Evolutionary conservation across 1,140 invertebrate species (phyloP), one percentile per base, ranked within the genome.

Genomic region (Drosophila ironensis): DNA sequence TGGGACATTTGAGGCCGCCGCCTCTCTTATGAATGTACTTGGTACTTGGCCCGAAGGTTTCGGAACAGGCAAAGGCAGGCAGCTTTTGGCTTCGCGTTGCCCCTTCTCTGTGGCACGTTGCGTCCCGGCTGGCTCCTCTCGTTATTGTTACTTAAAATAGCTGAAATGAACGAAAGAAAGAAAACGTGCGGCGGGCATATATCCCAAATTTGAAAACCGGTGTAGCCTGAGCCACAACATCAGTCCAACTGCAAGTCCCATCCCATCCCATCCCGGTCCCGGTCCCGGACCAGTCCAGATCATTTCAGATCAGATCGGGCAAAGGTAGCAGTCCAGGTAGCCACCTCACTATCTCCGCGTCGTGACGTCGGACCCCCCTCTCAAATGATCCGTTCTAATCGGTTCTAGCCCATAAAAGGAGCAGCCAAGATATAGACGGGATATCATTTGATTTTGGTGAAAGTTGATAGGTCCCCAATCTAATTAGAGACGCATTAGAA

Each of bases 81-180:
- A 68, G 64, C 64, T 68, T 68, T 68, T 68, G 41, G 56, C 46
- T 51, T 45, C 37, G 9, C 60, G 22, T 30, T 12, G 5, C 20
- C 33, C 61, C 22, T 25, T 56, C 45, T 28, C 22, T 9, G 30
- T 59, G 12, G 40, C 53, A 45, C 40, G n/a, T n/a, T 46, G 16
- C 22, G 8, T 38, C 41, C 12, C 54, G 12, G 41, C 27, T 20
- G 41, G 44, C 35, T 69, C 52, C 25, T 47, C 56, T 60, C 37
- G 75, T 73, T 84, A 68, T 86, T 84, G 70, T 84, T 86, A 86
- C 80, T 86, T 84, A 86, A 78, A 84, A 86, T 86, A 84, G 80
- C 67, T 86, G 80, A 86, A 72, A 72, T 48, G 44, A 72, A 72
- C 50, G 48, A 64, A 54, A 41, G 25, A 12, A 63, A 42, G 44